Evolutionary conservation across 2,113 vertebrate genomes (phyloP).

Genomic region (Lichenostomus cassidix): DNA sequence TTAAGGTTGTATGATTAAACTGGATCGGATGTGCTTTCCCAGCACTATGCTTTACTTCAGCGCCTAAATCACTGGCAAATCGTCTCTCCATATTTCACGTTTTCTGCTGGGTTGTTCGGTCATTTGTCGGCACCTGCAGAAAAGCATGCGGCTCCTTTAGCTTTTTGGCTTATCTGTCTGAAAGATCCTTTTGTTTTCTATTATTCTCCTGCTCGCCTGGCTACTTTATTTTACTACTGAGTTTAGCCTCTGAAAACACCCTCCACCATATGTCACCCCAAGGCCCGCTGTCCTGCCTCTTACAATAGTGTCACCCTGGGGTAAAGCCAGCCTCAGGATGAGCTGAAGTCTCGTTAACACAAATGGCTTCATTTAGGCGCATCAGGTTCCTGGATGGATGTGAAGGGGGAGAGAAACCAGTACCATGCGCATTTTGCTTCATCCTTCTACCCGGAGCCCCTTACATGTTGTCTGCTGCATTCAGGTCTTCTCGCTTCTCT

Average conservation of each 20-base stretch:
- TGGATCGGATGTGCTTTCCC: neutral
- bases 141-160: neutral
- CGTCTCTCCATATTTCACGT: neutral
- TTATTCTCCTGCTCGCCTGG: conserved; percentile 49
- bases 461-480: neutral
- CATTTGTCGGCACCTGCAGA: neutral
- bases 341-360: neutral
- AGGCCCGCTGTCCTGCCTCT: neutral
- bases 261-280: conserved; percentile 70
- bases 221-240: conserved; percentile 60
- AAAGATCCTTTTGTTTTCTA: conserved; percentile 70
- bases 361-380: conserved; percentile 48
- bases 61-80: neutral
- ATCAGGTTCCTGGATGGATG: neutral
- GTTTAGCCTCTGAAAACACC: conserved; percentile 45
- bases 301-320: conserved; percentile 51
- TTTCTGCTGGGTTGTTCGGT: neutral
- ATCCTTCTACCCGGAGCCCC: neutral
- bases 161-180: conserved; percentile 11
- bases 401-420: neutral
- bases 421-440: neutral
- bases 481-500: neutral
- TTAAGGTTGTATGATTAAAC: conserved; percentile 26
- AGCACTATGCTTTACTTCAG: neutral
- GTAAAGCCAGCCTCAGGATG: neutral